phyloP scores from a whole-genome alignment of 2,888 invertebrate species.

The Caenorhabditis angaria region DNA sequence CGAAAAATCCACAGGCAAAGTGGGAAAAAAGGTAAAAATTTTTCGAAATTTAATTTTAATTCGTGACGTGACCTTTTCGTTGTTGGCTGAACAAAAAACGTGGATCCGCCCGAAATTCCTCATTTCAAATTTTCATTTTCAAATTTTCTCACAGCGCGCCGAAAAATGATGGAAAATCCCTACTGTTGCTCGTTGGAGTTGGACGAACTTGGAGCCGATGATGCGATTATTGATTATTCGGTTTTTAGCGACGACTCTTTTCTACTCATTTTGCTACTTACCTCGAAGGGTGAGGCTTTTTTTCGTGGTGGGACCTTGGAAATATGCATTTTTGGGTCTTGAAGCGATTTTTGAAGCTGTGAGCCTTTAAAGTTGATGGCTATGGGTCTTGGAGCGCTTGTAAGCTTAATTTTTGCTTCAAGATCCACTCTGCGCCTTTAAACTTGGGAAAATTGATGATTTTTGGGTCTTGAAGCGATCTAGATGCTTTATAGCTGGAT shows the following conservation, averaged over 20 bases:
- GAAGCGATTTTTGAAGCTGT: neutral
- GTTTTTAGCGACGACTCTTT: conserved; percentile 62
- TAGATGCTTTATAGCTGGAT: no score
- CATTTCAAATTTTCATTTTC: neutral
- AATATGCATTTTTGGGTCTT: no score
- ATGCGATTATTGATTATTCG: conserved; percentile 53
- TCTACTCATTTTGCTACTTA: conserved; percentile 58
- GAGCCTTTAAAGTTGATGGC: no score
- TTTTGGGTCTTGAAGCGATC: no score
- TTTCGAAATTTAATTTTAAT: no score
- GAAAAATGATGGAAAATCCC: conserved; percentile 50
- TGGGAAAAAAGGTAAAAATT: conserved; percentile 36
- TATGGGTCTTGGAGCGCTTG: no score
- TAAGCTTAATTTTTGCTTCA: no score
- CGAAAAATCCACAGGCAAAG: conserved; percentile 25
- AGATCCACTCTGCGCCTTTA: no score
- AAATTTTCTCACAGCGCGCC: neutral
- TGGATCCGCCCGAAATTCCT: no score
- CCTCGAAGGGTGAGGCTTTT: conserved; percentile 55
- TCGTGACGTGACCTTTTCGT: neutral
- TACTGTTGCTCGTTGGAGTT: conserved; percentile 45
- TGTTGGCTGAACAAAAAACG: neutral
- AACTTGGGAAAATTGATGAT: no score
- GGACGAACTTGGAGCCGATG: conserved; percentile 51
- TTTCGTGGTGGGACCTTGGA: no score